Percentiles rank a stretch among this genome's conserved stretches.
These are phyloP conservation scores for Antennarius striatus DNA, from an alignment of 2,113 vertebrate species.

Conservation along the genomic window DNA sequence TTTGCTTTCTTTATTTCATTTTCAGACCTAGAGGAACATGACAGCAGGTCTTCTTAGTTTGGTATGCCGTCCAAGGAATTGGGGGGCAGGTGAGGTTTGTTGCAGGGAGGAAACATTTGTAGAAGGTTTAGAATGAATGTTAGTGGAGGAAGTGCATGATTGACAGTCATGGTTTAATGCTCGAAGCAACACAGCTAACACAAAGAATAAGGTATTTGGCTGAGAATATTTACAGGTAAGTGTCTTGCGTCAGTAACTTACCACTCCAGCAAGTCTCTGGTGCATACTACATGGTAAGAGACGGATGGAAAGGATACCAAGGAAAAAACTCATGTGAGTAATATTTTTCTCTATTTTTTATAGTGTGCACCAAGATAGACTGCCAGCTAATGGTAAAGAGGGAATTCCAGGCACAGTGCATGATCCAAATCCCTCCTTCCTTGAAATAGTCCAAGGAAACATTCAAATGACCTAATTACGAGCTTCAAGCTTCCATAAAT, in stretches of 20 bases:
- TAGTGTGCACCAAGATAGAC: constrained; percentile 59
- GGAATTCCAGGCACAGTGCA: constrained; percentile 77
- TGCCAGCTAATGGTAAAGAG: constrained; percentile 68
- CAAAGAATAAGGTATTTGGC: constrained; percentile 43
- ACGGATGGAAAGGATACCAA: constrained; percentile 49
- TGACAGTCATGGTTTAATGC: constrained; percentile 60
- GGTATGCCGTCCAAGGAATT: constrained; percentile 53
- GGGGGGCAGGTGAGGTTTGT: constrained; percentile 31
- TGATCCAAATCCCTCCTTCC: constrained; percentile 74
- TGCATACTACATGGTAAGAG: constrained; percentile 17
- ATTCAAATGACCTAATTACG: constrained; percentile 82
- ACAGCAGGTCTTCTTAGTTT: constrained; percentile 48
- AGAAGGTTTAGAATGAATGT: constrained; percentile 44
- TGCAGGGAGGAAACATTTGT: constrained; percentile 52
- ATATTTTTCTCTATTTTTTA: constrained; percentile 64
- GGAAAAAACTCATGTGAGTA: constrained; percentile 33
- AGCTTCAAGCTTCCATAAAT: constrained; percentile 73
- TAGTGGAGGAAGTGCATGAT: constrained; percentile 43
- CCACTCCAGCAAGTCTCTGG: constrained; percentile 16
- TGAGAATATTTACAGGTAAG: constrained; percentile 53
- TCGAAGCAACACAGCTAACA: constrained; percentile 47
- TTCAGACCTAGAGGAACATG: constrained; percentile 33
- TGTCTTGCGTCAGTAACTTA: constrained; percentile 26
- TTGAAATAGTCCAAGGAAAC: constrained; percentile 80
- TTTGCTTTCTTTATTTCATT: constrained; percentile 17